phyloP scores from a whole-genome alignment of 1,140 invertebrate genomes.

The Drosophila baimaii region DNA sequence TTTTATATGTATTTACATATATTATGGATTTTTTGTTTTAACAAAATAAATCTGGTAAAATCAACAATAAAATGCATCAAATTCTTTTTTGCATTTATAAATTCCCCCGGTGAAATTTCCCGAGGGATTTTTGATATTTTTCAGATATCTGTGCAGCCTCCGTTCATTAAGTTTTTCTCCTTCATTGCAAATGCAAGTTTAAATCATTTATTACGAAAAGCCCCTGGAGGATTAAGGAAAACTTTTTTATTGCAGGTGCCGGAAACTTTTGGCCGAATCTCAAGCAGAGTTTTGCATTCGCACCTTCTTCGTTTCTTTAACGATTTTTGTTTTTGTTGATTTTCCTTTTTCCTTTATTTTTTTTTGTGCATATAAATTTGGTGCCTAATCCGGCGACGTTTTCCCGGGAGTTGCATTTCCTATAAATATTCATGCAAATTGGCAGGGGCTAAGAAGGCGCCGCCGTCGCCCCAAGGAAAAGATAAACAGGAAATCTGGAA shows the following conservation, averaged over 20 bases:
- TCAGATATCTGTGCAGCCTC: constrained; percentile 1
- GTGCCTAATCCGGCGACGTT: constrained; percentile 63
- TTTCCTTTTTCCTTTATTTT: constrained; percentile 6
- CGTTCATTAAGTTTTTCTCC: constrained; percentile 22
- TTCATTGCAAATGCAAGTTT: constrained; percentile 50
- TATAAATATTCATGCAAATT: constrained; percentile 79
- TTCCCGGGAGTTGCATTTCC: constrained; percentile 58
- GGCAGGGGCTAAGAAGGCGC: constrained; percentile 18
- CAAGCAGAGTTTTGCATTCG: constrained; percentile 27
- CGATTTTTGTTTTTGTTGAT: constrained; percentile 52
- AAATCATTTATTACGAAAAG: constrained; percentile 60
- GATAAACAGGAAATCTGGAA: constrained; percentile 58
- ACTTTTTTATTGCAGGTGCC: constrained; percentile 52
- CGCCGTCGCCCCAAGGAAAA: constrained; percentile 9
- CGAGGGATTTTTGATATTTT: not conserved
- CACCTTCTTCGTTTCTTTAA: constrained; percentile 37
- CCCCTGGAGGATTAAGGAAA: constrained; percentile 45
- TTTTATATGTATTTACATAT: not conserved
- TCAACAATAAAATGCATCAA: not conserved
- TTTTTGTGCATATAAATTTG: constrained; percentile 64
- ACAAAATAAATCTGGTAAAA: not conserved
- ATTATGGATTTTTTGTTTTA: not conserved
- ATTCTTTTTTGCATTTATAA: not conserved
- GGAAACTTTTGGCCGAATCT: constrained; percentile 61
- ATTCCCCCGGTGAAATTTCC: not conserved